Percentiles rank a stretch among this genome's conserved stretches.
phyloP scores from a whole-genome alignment of 2,113 vertebrate genomes.

The Carassius auratus region DNA sequence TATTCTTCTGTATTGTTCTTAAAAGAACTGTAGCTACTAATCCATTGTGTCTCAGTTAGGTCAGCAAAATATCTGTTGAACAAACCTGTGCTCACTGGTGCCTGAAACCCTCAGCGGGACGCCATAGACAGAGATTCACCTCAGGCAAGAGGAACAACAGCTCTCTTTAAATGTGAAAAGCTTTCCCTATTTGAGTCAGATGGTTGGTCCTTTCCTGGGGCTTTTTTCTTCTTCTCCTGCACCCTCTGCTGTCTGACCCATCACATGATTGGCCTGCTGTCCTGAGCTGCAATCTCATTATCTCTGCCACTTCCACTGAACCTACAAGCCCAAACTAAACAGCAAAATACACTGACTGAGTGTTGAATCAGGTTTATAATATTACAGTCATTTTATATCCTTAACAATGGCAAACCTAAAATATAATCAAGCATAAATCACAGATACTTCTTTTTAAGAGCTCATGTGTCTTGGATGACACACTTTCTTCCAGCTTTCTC shows the following conservation, averaged over 20 bases:
- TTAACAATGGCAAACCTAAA: not conserved
- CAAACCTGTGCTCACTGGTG: slow-evolving; percentile 15
- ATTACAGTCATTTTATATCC: not conserved
- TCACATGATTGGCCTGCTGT: slow-evolving; percentile 48
- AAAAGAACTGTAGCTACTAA: not conserved
- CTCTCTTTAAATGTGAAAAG: slow-evolving; percentile 59
- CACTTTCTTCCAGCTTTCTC: slow-evolving; percentile 34
- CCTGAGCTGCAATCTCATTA: slow-evolving; percentile 7
- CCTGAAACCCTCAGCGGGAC: slow-evolving; percentile 50
- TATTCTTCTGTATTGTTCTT: not conserved
- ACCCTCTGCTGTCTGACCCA: slow-evolving; percentile 30
- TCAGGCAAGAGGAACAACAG: slow-evolving; percentile 58
- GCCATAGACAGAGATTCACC: slow-evolving; percentile 49
- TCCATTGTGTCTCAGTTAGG: not conserved
- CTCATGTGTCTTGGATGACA: slow-evolving; percentile 20
- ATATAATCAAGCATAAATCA: not conserved
- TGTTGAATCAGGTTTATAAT: not conserved
- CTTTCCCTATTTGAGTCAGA: slow-evolving; percentile 57
- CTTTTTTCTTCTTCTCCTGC: not conserved
- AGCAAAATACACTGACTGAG: not conserved
- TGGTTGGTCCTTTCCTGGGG: slow-evolving; percentile 44
- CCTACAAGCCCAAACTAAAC: not conserved
- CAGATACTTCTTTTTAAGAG: not conserved
- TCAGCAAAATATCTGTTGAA: not conserved
- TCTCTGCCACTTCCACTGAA: not conserved